Percentiles rank a stretch among this genome's conserved stretches.
Conservation (phyloP, 2,797 vertebrate genomes). For the Lerista edwardsae region DNA sequence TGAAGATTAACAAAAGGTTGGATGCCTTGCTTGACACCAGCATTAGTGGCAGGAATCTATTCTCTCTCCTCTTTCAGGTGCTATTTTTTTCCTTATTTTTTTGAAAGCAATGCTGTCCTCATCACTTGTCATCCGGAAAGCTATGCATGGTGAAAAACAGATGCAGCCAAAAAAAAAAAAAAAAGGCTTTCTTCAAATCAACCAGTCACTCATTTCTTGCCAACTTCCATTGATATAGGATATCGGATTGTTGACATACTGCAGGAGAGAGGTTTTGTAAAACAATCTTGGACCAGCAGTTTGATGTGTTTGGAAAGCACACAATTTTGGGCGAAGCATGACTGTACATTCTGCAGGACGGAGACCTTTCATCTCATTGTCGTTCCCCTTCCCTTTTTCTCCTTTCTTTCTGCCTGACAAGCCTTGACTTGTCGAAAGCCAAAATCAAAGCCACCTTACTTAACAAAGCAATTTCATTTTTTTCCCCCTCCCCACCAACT, state of each 20-base stretch:
- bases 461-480: conserved; percentile 69
- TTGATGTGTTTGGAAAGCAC: conserved; percentile 42
- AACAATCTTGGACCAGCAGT: conserved; percentile 41
- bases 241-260: conserved; percentile 45
- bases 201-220: conserved; percentile 45
- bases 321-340: conserved; percentile 41
- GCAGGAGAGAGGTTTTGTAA: conserved; percentile 40
- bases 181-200: conserved; percentile 27
- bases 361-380: conserved; percentile 50
- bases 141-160: conserved; percentile 30
- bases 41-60: not conserved
- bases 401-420: conserved; percentile 58
- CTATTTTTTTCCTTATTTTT: conserved; percentile 22
- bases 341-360: conserved; percentile 56
- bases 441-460: conserved; percentile 69
- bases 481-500: too few species aligned
- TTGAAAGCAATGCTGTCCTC: conserved; percentile 25
- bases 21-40: not conserved
- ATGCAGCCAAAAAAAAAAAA: too few species aligned
- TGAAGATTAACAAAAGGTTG: not conserved
- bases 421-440: conserved; percentile 62
- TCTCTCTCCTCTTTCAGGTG: conserved; percentile 31
- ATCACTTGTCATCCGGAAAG: conserved; percentile 23
- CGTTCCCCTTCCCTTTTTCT: too few species aligned
- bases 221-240: conserved; percentile 49